Conservation (phyloP, 1,140 invertebrate genomes). For the Apis cerana region DNA sequence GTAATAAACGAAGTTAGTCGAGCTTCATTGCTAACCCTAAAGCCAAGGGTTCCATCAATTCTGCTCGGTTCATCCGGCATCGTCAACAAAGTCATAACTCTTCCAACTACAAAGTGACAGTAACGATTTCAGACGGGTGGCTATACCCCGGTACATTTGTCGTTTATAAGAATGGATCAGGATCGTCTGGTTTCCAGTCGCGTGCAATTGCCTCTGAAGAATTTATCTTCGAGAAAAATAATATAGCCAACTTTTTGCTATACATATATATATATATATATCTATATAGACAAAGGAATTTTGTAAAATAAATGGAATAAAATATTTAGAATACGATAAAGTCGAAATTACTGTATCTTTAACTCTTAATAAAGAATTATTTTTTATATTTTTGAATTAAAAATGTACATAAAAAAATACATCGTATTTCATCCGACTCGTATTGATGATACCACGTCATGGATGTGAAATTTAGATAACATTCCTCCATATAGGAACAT, state of each 20-base stretch:
- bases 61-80: slow-evolving; percentile 40
- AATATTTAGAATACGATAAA: too few species aligned
- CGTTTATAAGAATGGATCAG: slow-evolving; percentile 59
- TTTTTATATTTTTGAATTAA: too few species aligned
- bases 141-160: slow-evolving; percentile 35
- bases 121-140: slow-evolving; percentile 48
- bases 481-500: slow-evolving; percentile 25
- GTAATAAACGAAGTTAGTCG: slow-evolving; percentile 39
- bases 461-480: slow-evolving; percentile 36
- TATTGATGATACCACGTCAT: background rate
- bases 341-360: too few species aligned
- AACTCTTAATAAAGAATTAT: too few species aligned
- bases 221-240: background rate
- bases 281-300: too few species aligned
- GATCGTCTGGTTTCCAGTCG: slow-evolving; percentile 14
- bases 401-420: background rate
- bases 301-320: too few species aligned
- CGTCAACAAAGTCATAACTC: slow-evolving; percentile 62
- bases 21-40: slow-evolving; percentile 4
- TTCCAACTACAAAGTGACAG: slow-evolving; percentile 50
- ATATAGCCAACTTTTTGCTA: background rate
- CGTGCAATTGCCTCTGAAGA: background rate
- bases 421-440: background rate
- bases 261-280: too few species aligned
- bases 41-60: slow-evolving; percentile 31